Evolutionary conservation across 2,888 invertebrate genomes (phyloP).

Genomic region (Hesperia comma): DNA sequence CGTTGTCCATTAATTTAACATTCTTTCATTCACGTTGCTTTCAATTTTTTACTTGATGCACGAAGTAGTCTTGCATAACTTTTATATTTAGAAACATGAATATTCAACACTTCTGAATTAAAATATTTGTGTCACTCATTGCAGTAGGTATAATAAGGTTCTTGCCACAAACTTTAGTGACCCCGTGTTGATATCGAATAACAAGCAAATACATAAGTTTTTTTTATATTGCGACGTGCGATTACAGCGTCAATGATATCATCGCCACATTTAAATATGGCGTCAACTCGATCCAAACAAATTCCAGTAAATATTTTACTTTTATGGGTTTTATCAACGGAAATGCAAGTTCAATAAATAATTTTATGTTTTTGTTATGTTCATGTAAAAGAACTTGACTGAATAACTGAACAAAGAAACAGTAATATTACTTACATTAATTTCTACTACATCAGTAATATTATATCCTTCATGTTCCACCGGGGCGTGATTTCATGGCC

Average conservation of each 20-base stretch:
- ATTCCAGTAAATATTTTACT: slow-evolving; percentile 25
- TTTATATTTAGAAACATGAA: slow-evolving; percentile 1
- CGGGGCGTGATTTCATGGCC: not conserved
- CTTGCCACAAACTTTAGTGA: slow-evolving; percentile 18
- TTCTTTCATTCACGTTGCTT: no score
- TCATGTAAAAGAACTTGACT: no score
- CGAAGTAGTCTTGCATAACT: no score
- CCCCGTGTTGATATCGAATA: slow-evolving; percentile 31
- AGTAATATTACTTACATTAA: not conserved
- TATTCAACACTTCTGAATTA: slow-evolving; percentile 1
- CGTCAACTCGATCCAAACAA: slow-evolving; percentile 51
- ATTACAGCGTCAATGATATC: slow-evolving; percentile 64
- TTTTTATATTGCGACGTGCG: slow-evolving; percentile 50
- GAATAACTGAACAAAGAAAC: no score
- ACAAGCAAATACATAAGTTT: slow-evolving; percentile 41
- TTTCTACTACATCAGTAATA: not conserved
- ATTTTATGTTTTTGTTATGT: not conserved
- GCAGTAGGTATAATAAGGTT: slow-evolving; percentile 13
- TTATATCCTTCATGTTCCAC: not conserved
- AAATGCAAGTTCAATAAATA: slow-evolving; percentile 19
- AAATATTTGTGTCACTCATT: slow-evolving; percentile 7
- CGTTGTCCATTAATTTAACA: no score
- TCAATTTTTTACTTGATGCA: no score
- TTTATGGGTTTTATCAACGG: slow-evolving; percentile 28
- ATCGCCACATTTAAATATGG: slow-evolving; percentile 56